These are phyloP conservation scores for Lophius piscatorius DNA, from an alignment of 2,113 vertebrate species.

Conservation along the genomic window DNA sequence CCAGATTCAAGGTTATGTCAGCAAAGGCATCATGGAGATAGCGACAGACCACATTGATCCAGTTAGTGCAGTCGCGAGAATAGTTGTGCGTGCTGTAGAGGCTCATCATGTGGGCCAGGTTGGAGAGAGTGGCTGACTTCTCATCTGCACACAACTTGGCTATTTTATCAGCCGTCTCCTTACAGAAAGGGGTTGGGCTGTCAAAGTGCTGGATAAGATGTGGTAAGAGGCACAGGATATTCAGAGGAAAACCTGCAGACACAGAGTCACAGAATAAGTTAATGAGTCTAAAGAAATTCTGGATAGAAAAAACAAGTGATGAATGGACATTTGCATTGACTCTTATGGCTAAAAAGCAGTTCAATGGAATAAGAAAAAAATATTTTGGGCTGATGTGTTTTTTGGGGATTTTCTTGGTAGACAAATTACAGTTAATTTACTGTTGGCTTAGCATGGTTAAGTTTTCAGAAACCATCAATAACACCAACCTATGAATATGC, in stretches of 20 bases:
- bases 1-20: constrained; percentile 91
- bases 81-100: constrained; percentile 97
- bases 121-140: constrained; percentile 91
- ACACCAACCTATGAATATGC: no score
- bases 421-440: no score
- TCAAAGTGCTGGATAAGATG: constrained; percentile 99
- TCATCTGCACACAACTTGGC: constrained; percentile 95
- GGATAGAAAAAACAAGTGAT: no score
- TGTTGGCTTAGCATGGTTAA: no score
- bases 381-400: no score
- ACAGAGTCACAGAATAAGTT: background rate
- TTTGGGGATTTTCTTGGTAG: no score
- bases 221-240: constrained; percentile 97
- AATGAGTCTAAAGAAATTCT: no score
- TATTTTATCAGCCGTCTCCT: constrained; percentile 96
- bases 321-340: no score
- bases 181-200: constrained; percentile 96
- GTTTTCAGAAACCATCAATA: no score
- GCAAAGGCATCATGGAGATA: constrained; percentile 97
- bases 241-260: constrained; percentile 92
- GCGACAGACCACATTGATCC: constrained; percentile 98
- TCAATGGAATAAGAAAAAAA: background rate
- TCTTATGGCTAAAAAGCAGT: no score
- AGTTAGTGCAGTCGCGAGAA: constrained; percentile 95
- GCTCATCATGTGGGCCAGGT: constrained; percentile 99